Evolutionary conservation across 2,113 vertebrate species (phyloP), one percentile per base, ranked within the genome.

Genomic region (Macaca mulatta): DNA sequence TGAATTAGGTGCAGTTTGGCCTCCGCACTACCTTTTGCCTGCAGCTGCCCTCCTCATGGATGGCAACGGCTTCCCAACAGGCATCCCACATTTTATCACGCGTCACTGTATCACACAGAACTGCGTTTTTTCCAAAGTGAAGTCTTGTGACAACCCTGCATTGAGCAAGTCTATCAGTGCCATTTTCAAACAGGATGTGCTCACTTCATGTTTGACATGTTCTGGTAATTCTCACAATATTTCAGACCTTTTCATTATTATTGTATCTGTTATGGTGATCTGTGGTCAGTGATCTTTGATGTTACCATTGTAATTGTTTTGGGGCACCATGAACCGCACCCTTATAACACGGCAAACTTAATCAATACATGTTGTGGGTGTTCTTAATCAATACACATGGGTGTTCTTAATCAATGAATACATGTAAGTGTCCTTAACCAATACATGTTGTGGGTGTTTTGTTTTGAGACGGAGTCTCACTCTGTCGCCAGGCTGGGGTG

Each of bases 1-100:
- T 22, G 14, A 50, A 40, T 0, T 40, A 35, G 0, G 17, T 1
- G 22, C 59, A 2, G 50, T 6, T 35, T 50, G 67, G 7, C 40
- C 14, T n/a, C 81, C 3, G n/a, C 50, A 25, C 45, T 1, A 8
- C 32, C 7, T 32, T 48, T 35, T 0, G 7, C 8, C n/a, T 77
- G 43, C 52, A 5, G 8, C 2, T 2, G 35, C 10, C 38, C 78
- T 61, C 79, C 1, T 2, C 5, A 5, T 5, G 48, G 55, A 32
- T 6, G 50, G 30, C 20, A 40, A 40, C 0, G 3, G 32, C 30
- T 45, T 94, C 45, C 67, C 50, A 0, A 6, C 75, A 48, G 3
- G 23, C 22, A 75, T 6, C 23, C 40, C 12, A 27, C 16, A 48
- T 27, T 78, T 48, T 48, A 48, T 18, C 30, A 27, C 4, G 7